These are phyloP conservation scores for Hycleus cichorii DNA, from an alignment of 1,140 invertebrate genomes.

Conservation along the genomic window DNA sequence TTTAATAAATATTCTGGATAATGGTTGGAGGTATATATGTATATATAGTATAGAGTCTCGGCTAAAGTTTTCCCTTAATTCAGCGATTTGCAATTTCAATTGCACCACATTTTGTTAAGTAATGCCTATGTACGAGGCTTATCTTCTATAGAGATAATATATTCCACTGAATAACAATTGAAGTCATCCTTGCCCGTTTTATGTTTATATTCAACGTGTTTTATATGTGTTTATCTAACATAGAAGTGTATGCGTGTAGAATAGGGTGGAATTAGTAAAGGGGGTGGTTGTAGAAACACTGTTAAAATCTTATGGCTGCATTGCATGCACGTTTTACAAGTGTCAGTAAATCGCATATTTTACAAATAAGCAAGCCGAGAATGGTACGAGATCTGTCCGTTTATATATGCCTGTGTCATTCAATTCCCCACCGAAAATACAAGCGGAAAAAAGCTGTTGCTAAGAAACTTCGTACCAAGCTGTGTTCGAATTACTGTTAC, in stretches of 20 bases:
- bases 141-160: slow-evolving; percentile 16
- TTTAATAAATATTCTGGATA: too few relatives aligned
- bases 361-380: slow-evolving; percentile 20
- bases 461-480: slow-evolving; percentile 11
- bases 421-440: background rate
- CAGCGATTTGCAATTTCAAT: slow-evolving; percentile 25
- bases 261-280: background rate
- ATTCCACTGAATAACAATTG: slow-evolving; percentile 16
- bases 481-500: slow-evolving; percentile 1
- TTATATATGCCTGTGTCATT: slow-evolving; percentile 2
- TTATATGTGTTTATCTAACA: background rate
- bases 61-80: background rate
- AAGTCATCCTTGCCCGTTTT: background rate
- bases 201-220: background rate
- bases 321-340: slow-evolving; percentile 26
- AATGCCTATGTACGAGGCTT: slow-evolving; percentile 18
- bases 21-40: too few relatives aligned
- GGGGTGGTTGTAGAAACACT: background rate
- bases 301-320: slow-evolving; percentile 6
- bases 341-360: slow-evolving; percentile 29
- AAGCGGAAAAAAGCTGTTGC: slow-evolving; percentile 2
- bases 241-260: background rate
- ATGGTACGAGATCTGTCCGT: slow-evolving; percentile 11
- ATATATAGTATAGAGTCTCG: too few relatives aligned
- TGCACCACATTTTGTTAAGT: slow-evolving; percentile 23